Base-by-base conservation (phyloP, 2,113 vertebrate genomes). In the Megalops atlanticus region DNA sequence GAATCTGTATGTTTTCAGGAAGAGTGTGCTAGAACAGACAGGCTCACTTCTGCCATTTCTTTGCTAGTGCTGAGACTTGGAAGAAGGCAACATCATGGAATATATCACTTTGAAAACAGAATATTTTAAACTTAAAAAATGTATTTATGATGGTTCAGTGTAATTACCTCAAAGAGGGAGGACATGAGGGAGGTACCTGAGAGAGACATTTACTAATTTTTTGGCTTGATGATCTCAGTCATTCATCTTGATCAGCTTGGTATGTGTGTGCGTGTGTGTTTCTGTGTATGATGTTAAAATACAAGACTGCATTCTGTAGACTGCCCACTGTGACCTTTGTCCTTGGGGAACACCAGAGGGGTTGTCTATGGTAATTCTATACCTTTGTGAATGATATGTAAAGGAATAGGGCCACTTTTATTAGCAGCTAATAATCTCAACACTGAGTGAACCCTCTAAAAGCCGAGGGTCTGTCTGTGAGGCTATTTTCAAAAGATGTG, bases 1-100 rank as follows among this genome's bases (percentile, higher is more conserved):
- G 78, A 79, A 79, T 79, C 49, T 72, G 72, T 49, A 80, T n/a
- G 8, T n/a, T 64, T 31, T 31, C 58, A 24, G 52, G 52, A 64
- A 8, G n/a, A 10, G 58, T 8, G 27, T n/a, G n/a, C 11, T n/a
- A n/a, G n/a, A n/a, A n/a, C 58, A 64, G 58, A n/a, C 58, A 11
- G 24, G 18, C 58, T 49, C 8, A 16, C 45, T 49, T 12, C 45
- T 49, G 45, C n/a, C n/a, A n/a, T n/a, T 49, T 49, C 45, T 49
- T 49, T 49, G 45, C 45, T 49, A 12, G 16, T 49, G 45, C 8
- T 49, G 45, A 12, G 16, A 49, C 8, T 12, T 49, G n/a, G n/a
- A n/a, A n/a, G n/a, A n/a, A n/a, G n/a, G n/a, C n/a, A n/a, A n/a
- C n/a, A n/a, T n/a, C n/a, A n/a, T n/a, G n/a, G n/a, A n/a, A n/a